Conservation (phyloP, 2,888 invertebrate species). For the Macropis europaea region DNA sequence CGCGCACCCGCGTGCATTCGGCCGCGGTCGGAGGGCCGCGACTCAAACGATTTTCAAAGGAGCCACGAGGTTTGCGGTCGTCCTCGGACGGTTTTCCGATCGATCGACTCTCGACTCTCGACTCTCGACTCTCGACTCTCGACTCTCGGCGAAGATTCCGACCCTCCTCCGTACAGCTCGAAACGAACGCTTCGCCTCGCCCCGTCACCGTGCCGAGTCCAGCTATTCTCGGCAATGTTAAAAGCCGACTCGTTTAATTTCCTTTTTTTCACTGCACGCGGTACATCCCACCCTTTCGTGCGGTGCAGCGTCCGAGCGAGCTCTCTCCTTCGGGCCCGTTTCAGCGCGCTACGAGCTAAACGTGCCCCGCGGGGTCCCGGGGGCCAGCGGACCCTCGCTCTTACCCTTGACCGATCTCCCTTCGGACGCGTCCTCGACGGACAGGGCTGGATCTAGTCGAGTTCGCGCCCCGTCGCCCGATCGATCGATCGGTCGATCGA, state of each 20-base stretch:
- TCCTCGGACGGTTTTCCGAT: no score
- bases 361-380: slow-evolving; percentile 54
- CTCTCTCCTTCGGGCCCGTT: slow-evolving; percentile 50
- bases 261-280: slow-evolving; percentile 37
- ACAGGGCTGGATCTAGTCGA: slow-evolving; percentile 35
- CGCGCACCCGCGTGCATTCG: background rate
- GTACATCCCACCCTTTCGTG: slow-evolving; percentile 39
- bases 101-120: no score
- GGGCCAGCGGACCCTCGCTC: slow-evolving; percentile 46
- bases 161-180: slow-evolving; percentile 1
- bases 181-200: slow-evolving; percentile 2
- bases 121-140: no score
- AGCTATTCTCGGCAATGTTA: slow-evolving; percentile 40
- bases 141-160: background rate
- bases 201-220: slow-evolving; percentile 1
- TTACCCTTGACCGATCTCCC: slow-evolving; percentile 63
- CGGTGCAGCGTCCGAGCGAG: slow-evolving; percentile 41
- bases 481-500: background rate
- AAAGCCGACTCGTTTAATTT: slow-evolving; percentile 45
- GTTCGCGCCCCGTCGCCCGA: background rate
- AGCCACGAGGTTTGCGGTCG: no score
- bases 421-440: slow-evolving; percentile 47
- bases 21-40: no score
- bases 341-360: slow-evolving; percentile 59
- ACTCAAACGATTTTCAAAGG: background rate